These are phyloP conservation scores for Gulo gulo DNA, from an alignment of 2,113 vertebrate species.

Conservation along the genomic window DNA sequence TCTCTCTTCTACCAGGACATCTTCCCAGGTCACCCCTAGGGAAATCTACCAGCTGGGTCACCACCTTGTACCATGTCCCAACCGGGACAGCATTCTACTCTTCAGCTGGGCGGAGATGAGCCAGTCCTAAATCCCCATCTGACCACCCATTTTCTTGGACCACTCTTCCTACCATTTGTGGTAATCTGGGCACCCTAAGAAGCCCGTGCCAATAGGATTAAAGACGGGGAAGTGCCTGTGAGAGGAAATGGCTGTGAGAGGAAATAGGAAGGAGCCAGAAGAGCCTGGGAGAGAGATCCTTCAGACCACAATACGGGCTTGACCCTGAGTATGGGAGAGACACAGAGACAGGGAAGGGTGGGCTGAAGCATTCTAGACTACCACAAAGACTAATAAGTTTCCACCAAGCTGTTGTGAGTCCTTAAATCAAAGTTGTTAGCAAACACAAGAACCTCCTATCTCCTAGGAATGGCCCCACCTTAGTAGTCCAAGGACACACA, in stretches of 20 bases:
- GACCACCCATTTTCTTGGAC: not conserved
- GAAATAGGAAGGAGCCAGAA: not conserved
- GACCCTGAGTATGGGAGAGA: not conserved
- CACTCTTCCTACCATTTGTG: not conserved
- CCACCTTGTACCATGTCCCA: not conserved
- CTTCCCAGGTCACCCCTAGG: not conserved
- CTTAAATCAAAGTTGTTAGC: not conserved
- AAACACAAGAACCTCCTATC: not conserved
- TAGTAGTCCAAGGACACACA: too few species aligned
- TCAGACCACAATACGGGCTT: not conserved
- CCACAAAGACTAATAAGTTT: not conserved
- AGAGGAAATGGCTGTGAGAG: not conserved
- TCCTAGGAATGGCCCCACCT: not conserved
- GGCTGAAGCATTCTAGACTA: not conserved
- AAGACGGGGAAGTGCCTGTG: not conserved
- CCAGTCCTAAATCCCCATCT: not conserved
- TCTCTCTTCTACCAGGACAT: not conserved
- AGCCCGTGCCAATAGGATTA: not conserved
- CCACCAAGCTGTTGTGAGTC: not conserved
- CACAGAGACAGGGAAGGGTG: not conserved
- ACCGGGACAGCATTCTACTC: not conserved
- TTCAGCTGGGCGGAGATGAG: not conserved
- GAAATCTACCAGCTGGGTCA: not conserved
- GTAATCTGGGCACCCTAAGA: not conserved
- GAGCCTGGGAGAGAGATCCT: not conserved